Percentiles rank a stretch among this genome's conserved stretches.
phyloP scores from a whole-genome alignment of 2,888 invertebrate species.

The Chesias legatella region DNA sequence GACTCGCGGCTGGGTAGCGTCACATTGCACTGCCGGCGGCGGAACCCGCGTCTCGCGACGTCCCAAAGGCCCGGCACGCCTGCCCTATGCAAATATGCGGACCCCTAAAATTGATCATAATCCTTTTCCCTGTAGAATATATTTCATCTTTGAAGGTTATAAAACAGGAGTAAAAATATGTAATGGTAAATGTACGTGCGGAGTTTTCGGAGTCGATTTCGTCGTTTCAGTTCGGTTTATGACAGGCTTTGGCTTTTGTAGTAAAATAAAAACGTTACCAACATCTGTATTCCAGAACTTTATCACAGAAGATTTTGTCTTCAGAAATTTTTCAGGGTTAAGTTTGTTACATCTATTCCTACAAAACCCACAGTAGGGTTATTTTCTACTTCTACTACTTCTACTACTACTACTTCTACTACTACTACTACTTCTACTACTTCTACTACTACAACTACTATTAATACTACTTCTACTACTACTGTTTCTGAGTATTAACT shows the following conservation, averaged over 20 bases:
- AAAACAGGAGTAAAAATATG: slow-evolving; percentile 33
- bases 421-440: too few species aligned
- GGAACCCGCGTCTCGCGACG: slow-evolving; percentile 38
- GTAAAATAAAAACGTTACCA: too few species aligned
- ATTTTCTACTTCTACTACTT: too few species aligned
- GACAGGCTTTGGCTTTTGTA: neutral
- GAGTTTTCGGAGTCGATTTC: slow-evolving; percentile 17
- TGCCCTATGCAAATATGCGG: slow-evolving; percentile 73
- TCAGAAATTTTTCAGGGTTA: too few species aligned
- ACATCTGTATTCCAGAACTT: too few species aligned
- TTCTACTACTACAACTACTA: too few species aligned
- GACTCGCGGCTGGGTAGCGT: slow-evolving; percentile 46
- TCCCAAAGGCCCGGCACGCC: slow-evolving; percentile 51
- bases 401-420: too few species aligned
- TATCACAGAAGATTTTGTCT: too few species aligned
- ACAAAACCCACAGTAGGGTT: too few species aligned
- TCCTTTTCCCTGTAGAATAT: slow-evolving; percentile 37
- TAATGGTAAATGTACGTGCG: slow-evolving; percentile 28
- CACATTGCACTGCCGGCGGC: slow-evolving; percentile 49
- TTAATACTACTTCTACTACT: too few species aligned
- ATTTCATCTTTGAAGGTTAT: slow-evolving; percentile 34
- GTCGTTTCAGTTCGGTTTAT: slow-evolving; percentile 7
- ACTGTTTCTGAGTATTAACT: too few species aligned
- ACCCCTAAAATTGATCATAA: slow-evolving; percentile 54
- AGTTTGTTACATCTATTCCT: too few species aligned